Evolutionary conservation across 2,888 invertebrate species (phyloP).

Genomic region (Oscheius sp.): DNA sequence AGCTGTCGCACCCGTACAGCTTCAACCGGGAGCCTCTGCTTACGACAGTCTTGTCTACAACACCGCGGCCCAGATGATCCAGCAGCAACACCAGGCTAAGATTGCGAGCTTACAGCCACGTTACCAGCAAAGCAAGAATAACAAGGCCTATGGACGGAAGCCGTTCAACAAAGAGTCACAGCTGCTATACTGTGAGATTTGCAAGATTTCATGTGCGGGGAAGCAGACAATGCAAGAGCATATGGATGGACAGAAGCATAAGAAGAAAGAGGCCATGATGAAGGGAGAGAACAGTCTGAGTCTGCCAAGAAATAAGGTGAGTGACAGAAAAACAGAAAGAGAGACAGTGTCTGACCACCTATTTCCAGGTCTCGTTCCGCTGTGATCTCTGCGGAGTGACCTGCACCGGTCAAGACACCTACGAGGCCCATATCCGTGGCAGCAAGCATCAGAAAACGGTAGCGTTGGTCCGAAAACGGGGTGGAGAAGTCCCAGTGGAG

Average conservation of each 20-base stretch:
- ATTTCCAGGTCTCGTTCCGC: constrained; percentile 80
- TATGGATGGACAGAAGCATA: constrained; percentile 97
- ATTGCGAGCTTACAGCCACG: constrained; percentile 13
- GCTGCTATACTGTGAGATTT: constrained; percentile 46
- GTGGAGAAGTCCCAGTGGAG: constrained; percentile 96
- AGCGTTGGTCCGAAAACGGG: constrained; percentile 93
- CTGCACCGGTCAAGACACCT: constrained; percentile 97
- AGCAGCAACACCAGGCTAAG: constrained; percentile 7
- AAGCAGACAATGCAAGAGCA: constrained; percentile 89
- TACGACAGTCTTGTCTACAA: constrained; percentile 16
- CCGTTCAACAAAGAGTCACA: constrained; percentile 32
- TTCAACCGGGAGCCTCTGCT: not conserved
- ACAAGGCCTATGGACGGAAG: not conserved
- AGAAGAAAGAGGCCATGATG: constrained; percentile 89
- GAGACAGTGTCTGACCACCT: not conserved
- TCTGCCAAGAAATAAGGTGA: constrained; percentile 44
- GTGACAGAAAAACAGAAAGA: not conserved
- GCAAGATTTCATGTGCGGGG: constrained; percentile 79
- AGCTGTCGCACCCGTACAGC: no score
- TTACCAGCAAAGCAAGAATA: constrained; percentile 6
- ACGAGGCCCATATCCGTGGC: constrained; percentile 92
- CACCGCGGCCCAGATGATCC: constrained; percentile 17
- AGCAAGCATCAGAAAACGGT: constrained; percentile 97
- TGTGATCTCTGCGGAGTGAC: constrained; percentile 98
- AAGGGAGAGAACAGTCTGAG: constrained; percentile 78